Evolutionary conservation across 2,113 vertebrate genomes (phyloP), one percentile per base, ranked within the genome.

Genomic region (Lamprologus speciosus): DNA sequence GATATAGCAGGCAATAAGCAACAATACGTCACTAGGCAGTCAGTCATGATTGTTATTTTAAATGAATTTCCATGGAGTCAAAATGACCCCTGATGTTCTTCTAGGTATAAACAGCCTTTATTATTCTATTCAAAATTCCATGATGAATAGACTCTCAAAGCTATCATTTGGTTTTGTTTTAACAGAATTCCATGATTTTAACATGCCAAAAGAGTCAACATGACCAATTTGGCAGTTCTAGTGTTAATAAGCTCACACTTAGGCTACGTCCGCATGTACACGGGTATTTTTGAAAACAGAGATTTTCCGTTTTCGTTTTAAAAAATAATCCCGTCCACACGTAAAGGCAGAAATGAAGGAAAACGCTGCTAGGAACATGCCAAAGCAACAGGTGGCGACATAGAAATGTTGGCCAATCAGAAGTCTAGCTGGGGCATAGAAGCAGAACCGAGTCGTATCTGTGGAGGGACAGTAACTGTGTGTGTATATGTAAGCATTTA

Each of bases 161-260:
- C 16, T 35, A 35, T 19, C 9, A 63, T 65, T 65, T 65, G 35
- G 63, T 40, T 68, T 68, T 40, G 7, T 68, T 37, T 8, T 8
- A 37, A 40, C 11, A 23, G 35, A 68, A 21, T 73, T 45, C 14
- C 13, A 10, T 73, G 13, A 45, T 42, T 70, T 42, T 9, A 42
- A 73, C 13, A 70, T 45, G 12, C 13, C 65, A 70, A 70, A 70
- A 23, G 37, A 70, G 37, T 70, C 65, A 42, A 42, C 21, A 73
- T 73, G 3, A 26, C 37, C 21, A 14, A 2, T 73, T 73, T 73
- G 37, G 37, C 13, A 26, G 37, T 45, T 73, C 37, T 23, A 16
- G 12, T 73, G 37, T 23, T 40, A 70, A 9, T 42, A 45, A 73
- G 21, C 8, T 45, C 37, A 73, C 13, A 26, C 28, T 63, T 63